Evolutionary conservation across 1,140 invertebrate species (phyloP), one percentile per base, ranked within the genome.

Genomic region (Mya arenaria): DNA sequence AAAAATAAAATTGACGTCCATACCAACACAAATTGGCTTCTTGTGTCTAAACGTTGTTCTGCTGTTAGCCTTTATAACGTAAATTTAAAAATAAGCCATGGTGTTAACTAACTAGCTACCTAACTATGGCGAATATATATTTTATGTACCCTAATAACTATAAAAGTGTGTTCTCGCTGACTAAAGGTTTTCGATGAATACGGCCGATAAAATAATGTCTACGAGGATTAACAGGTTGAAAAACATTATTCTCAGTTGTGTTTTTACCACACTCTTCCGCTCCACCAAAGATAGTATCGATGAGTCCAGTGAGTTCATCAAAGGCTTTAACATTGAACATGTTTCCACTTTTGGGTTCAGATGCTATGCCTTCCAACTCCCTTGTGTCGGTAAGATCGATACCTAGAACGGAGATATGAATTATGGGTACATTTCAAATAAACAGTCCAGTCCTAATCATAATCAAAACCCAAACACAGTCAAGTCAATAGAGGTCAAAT

Each of bases 271-370:
- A 17, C 68, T 30, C 37, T 5, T 63, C 41, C 41, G 32, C 39
- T 36, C 41, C 60, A 15, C 63, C 80, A 77, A 89, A 90, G 28
- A 90, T 88, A 25, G 73, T 81, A 1, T 89, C 82, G 81, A 85
- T 81, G 4, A 91, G 65, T 41, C 65, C 71, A 32, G 73, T 52
- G 8, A 92, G 73, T 39, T 89, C 86, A 69, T 91, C 90, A 79
- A 91, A 91, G 30, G 81, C 55, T 6, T 86, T 63, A 1, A 91
- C 89, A 62, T 77, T 85, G 58, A 91, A 89, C 19, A 73, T 86
- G 60, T 90, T 88, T 1, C 81, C 81, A n/a, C 23, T 23, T 0
- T 84, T 79, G 34, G 89, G 88, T 28, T 83, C 69, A 0, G 86
- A 84, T 8, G 88, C 86, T 30, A 89, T 89, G 1, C 77, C 82